Evolutionary conservation across 2,113 vertebrate genomes (phyloP).

Genomic region (Seriola dumerili): DNA sequence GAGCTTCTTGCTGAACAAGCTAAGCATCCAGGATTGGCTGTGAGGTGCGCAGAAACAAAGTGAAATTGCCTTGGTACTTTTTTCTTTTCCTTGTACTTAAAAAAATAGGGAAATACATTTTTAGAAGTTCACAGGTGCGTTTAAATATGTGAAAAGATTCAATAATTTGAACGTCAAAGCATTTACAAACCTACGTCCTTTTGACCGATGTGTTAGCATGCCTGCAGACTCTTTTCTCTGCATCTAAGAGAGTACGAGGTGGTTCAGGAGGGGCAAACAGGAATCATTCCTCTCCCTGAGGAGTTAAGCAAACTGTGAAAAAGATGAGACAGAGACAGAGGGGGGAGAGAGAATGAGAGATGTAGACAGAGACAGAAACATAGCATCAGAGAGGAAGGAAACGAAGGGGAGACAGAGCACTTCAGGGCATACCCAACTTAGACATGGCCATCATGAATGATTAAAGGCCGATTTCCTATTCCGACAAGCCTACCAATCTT

Average conservation of each 20-base stretch:
- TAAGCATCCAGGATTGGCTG: slow-evolving; percentile 31
- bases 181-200: slow-evolving; percentile 2
- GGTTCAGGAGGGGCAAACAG: slow-evolving; percentile 14
- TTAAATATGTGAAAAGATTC: slow-evolving; percentile 22
- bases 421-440: slow-evolving; percentile 74
- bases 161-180: slow-evolving; percentile 37
- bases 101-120: neutral
- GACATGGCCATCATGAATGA: slow-evolving; percentile 81
- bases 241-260: neutral
- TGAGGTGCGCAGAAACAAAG: slow-evolving; percentile 32
- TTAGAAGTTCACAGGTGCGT: slow-evolving; percentile 13
- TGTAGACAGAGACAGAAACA: slow-evolving; percentile 58
- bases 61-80: slow-evolving; percentile 24
- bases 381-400: slow-evolving; percentile 44
- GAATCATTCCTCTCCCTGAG: slow-evolving; percentile 42
- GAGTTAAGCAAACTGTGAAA: slow-evolving; percentile 55
- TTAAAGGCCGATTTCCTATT: slow-evolving; percentile 79
- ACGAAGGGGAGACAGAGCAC: slow-evolving; percentile 56
- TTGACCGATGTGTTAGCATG: slow-evolving; percentile 4
- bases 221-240: neutral
- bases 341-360: slow-evolving; percentile 38
- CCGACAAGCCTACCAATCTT: slow-evolving; percentile 78
- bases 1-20: slow-evolving; percentile 53
- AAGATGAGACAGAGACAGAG: slow-evolving; percentile 39
- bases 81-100: slow-evolving; percentile 8